Conservation (phyloP, 1,140 invertebrate species). For the Globodera ellingtonae region DNA sequence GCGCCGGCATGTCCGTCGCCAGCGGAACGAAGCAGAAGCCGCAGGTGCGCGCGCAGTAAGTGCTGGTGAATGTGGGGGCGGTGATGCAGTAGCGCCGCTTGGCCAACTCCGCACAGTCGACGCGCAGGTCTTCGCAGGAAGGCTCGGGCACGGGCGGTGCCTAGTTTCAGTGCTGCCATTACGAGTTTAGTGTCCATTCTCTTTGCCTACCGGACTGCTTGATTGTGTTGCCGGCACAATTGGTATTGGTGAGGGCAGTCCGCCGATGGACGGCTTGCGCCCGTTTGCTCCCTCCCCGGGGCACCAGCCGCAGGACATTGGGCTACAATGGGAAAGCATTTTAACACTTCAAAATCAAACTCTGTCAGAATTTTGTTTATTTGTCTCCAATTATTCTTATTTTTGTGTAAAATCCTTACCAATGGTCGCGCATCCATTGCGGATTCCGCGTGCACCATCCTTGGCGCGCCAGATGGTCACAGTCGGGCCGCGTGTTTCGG, state of each 20-base stretch:
- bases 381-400: too few relatives aligned
- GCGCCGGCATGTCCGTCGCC: slow-evolving; percentile 54
- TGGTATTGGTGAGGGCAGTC: slow-evolving; percentile 16
- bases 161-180: slow-evolving; percentile 1
- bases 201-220: slow-evolving; percentile 18
- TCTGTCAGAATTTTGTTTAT: background rate
- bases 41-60: slow-evolving; percentile 59
- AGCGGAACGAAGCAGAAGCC: slow-evolving; percentile 60
- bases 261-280: slow-evolving; percentile 7
- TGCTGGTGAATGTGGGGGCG: slow-evolving; percentile 57
- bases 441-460: slow-evolving; percentile 63
- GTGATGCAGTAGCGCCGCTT: slow-evolving; percentile 60
- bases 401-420: slow-evolving; percentile 8
- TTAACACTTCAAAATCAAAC: background rate
- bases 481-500: slow-evolving; percentile 56
- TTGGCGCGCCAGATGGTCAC: slow-evolving; percentile 54
- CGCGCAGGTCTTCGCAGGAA: slow-evolving; percentile 66
- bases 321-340: slow-evolving; percentile 4
- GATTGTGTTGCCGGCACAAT: slow-evolving; percentile 15
- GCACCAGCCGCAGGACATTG: slow-evolving; percentile 57
- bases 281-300: background rate
- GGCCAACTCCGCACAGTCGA: slow-evolving; percentile 65
- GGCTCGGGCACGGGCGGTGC: slow-evolving; percentile 11
- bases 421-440: slow-evolving; percentile 60
- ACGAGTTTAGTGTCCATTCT: background rate